Evolutionary conservation across 2,797 vertebrate genomes (phyloP).

Genomic region (Cirrhinus mrigala): DNA sequence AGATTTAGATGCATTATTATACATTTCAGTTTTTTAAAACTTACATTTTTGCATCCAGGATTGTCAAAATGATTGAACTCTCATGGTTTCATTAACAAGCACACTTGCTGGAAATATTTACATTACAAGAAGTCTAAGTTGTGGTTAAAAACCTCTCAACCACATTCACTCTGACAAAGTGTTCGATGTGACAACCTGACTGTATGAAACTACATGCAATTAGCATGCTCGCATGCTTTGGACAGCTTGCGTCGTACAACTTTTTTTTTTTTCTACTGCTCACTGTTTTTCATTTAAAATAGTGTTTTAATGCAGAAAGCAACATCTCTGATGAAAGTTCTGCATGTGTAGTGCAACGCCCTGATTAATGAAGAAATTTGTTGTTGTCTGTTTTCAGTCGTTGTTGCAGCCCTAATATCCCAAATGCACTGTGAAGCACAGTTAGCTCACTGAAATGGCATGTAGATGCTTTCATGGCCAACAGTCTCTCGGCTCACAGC

Average conservation of each 20-base stretch:
- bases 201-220: background rate
- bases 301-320: background rate
- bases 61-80: background rate
- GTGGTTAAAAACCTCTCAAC: background rate
- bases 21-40: background rate
- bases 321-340: background rate
- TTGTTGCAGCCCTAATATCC: background rate
- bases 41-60: background rate
- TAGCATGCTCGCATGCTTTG: background rate
- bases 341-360: background rate
- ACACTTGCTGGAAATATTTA: background rate
- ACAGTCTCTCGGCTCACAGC: constrained; percentile 8
- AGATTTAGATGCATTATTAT: background rate
- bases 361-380: background rate
- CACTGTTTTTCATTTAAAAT: background rate
- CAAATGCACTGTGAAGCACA: constrained; percentile 10
- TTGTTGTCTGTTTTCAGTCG: background rate
- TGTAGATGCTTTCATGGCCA: constrained; percentile 34
- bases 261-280: background rate
- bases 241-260: background rate
- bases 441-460: constrained; percentile 38
- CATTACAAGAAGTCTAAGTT: background rate
- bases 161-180: background rate
- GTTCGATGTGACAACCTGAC: background rate
- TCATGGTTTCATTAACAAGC: background rate